phyloP scores from a whole-genome alignment of 2,113 vertebrate genomes.

The Acrocephalus kingi region DNA sequence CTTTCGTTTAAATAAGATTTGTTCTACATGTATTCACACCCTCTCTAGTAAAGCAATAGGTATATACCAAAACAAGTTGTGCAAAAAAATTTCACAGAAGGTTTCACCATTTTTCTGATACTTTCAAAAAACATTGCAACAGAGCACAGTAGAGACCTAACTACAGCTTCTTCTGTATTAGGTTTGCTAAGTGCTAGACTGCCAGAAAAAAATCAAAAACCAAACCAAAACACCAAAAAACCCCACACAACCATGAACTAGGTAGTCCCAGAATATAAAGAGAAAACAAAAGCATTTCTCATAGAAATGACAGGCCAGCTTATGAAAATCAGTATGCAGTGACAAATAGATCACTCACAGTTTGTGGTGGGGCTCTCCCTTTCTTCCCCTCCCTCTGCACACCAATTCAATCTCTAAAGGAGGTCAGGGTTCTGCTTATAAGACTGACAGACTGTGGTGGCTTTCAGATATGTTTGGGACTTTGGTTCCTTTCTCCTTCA shows the following conservation, averaged over 20 bases:
- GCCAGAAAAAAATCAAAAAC: neutral
- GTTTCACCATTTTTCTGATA: neutral
- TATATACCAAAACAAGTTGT: neutral
- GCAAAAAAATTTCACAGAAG: neutral
- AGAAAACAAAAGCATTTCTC: neutral
- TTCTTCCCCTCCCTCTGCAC: neutral
- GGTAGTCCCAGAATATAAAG: neutral
- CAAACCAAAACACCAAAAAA: too few relatives aligned
- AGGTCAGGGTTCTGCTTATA: neutral
- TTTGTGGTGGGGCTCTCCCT: too few relatives aligned
- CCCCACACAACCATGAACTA: neutral
- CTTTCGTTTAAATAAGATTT: neutral
- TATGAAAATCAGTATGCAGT: neutral
- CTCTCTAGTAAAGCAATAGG: neutral
- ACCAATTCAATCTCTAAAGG: neutral
- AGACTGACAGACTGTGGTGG: neutral
- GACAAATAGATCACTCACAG: accelerated
- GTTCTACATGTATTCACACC: neutral
- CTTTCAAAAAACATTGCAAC: neutral
- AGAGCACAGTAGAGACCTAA: neutral
- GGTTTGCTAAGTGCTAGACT: neutral
- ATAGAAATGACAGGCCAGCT: neutral
- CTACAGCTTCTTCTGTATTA: neutral
- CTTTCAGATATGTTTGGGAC: neutral
- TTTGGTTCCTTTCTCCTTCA: neutral